Conservation (phyloP, 2,113 vertebrate species). For the Onychostoma macrolepis region DNA sequence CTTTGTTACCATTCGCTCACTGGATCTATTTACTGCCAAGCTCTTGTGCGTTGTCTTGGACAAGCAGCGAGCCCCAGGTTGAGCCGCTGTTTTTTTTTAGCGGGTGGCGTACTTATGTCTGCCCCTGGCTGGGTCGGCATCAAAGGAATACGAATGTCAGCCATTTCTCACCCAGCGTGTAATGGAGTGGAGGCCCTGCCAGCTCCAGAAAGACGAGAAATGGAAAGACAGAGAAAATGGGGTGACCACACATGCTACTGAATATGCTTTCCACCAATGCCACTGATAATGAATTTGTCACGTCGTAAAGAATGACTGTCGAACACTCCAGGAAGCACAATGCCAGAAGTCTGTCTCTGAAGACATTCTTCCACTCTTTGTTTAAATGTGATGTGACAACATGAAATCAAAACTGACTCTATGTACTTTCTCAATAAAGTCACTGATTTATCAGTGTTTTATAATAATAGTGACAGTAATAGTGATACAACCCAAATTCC, state of each 20-base stretch:
- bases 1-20: slow-evolving; percentile 82
- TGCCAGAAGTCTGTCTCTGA: neutral
- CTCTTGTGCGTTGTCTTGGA: slow-evolving; percentile 67
- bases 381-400: neutral
- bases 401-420: neutral
- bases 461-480: neutral
- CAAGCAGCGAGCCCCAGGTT: slow-evolving; percentile 72
- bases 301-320: neutral
- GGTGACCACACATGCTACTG: slow-evolving; percentile 23
- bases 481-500: too few species aligned
- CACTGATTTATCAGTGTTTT: neutral
- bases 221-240: neutral
- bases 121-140: slow-evolving; percentile 65
- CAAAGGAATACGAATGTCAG: slow-evolving; percentile 77
- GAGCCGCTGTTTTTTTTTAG: slow-evolving; percentile 68
- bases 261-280: neutral
- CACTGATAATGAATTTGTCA: slow-evolving; percentile 19
- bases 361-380: neutral
- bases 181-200: slow-evolving; percentile 66
- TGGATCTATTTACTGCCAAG: slow-evolving; percentile 79
- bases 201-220: slow-evolving; percentile 36
- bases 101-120: slow-evolving; percentile 66
- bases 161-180: slow-evolving; percentile 73
- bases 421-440: neutral
- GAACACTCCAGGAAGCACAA: neutral